A percentile compares a stretch with the other conserved stretches of the same genome.
These are phyloP conservation scores for Parotocinclus haroldoi DNA, from an alignment of 2,797 vertebrate species.

Conservation along the genomic window DNA sequence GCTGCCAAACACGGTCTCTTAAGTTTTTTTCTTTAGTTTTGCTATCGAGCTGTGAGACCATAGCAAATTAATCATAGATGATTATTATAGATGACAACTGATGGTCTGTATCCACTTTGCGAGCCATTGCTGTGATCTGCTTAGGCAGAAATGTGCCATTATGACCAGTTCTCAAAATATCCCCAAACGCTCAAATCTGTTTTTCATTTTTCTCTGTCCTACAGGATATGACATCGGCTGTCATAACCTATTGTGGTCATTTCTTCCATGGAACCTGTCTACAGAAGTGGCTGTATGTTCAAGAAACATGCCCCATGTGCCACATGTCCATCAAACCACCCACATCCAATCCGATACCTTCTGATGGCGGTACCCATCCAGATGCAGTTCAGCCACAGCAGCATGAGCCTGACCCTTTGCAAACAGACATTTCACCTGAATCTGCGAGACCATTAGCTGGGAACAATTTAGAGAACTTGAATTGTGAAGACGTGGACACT, in stretches of 20 bases:
- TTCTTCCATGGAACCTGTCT: constrained; percentile 81
- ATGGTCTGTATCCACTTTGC: too few relatives aligned
- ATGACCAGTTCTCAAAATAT: too few relatives aligned
- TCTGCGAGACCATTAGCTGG: constrained; percentile 4
- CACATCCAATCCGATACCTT: not conserved
- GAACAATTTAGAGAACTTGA: constrained; percentile 36
- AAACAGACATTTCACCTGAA: not conserved
- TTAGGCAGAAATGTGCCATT: too few relatives aligned
- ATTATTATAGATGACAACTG: too few relatives aligned
- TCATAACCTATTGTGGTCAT: constrained; percentile 79
- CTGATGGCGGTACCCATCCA: constrained; percentile 32
- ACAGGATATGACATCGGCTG: constrained; percentile 79
- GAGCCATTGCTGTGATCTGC: too few relatives aligned
- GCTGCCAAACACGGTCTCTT: too few relatives aligned
- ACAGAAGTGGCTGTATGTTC: constrained; percentile 82
- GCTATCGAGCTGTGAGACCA: too few relatives aligned
- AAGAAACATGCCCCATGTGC: constrained; percentile 85
- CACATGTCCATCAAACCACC: constrained; percentile 69
- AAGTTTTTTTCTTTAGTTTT: too few relatives aligned
- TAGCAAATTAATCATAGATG: too few relatives aligned
- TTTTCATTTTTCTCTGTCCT: constrained; percentile 4
- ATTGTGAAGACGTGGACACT: constrained; percentile 57
- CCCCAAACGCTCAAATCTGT: not conserved
- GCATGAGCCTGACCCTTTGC: constrained; percentile 28
- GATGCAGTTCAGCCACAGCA: constrained; percentile 27